Evolutionary conservation across 2,888 invertebrate species (phyloP).

Genomic region (Hipparchia sbordonii): DNA sequence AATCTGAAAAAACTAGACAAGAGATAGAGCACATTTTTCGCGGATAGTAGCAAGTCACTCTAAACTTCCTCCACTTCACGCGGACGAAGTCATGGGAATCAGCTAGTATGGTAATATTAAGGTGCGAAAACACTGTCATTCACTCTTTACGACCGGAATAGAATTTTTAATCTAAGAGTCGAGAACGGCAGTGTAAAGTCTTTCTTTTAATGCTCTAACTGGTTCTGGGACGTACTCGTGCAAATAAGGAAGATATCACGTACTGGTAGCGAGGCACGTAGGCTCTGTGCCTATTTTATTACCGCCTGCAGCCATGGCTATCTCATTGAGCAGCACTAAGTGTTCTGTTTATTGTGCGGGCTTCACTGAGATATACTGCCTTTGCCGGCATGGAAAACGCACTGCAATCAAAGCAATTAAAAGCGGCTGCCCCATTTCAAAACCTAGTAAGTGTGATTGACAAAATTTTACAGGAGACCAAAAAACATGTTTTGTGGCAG

Average conservation of each 20-base stretch:
- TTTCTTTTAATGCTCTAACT: slow-evolving; percentile 32
- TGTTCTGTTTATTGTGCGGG: slow-evolving; percentile 27
- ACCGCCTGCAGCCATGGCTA: slow-evolving; percentile 48
- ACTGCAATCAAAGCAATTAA: background rate
- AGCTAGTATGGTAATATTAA: background rate
- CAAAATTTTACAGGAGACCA: too few relatives aligned
- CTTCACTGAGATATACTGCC: slow-evolving; percentile 18
- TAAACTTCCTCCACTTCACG: too few relatives aligned
- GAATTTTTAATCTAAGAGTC: slow-evolving; percentile 24
- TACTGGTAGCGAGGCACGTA: slow-evolving; percentile 63
- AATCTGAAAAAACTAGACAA: too few relatives aligned
- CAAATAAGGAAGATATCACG: slow-evolving; percentile 43
- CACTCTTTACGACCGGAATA: slow-evolving; percentile 8
- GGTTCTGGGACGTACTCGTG: slow-evolving; percentile 29
- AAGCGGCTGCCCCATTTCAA: too few relatives aligned
- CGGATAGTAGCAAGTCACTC: too few relatives aligned
- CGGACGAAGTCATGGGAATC: too few relatives aligned
- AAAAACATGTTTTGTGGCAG: too few relatives aligned
- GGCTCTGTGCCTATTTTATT: slow-evolving; percentile 70
- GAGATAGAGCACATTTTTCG: too few relatives aligned
- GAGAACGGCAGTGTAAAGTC: slow-evolving; percentile 33
- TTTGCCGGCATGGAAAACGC: background rate
- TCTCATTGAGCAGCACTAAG: slow-evolving; percentile 36
- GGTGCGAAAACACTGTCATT: background rate
- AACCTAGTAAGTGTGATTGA: too few relatives aligned